Evolutionary conservation across 2,797 vertebrate genomes (phyloP).

Genomic region (Acrossocheilus fasciatus): DNA sequence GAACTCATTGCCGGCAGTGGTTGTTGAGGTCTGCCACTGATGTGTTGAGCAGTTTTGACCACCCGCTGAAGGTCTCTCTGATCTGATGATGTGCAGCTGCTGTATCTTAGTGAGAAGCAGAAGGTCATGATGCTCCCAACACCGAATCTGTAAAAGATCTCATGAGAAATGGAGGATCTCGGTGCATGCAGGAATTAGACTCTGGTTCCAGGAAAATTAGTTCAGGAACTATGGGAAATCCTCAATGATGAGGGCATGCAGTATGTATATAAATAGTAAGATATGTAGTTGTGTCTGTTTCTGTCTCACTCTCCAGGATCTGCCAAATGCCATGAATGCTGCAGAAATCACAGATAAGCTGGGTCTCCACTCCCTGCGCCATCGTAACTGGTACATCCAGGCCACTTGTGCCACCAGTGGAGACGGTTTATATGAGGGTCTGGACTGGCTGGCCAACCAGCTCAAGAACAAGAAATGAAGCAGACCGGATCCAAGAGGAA

Average conservation of each 20-base stretch:
- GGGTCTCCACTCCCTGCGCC: conserved; percentile 93
- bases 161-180: conserved; percentile 9
- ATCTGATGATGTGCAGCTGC: conserved; percentile 37
- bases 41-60: conserved; percentile 30
- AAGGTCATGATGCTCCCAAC: conserved; percentile 30
- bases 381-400: conserved; percentile 98
- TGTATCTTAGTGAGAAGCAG: conserved; percentile 34
- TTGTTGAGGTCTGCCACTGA: conserved; percentile 32
- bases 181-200: background rate
- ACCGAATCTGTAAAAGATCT: conserved; percentile 18
- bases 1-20: conserved; percentile 24
- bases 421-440: conserved; percentile 93
- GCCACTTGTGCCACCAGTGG: conserved; percentile 97
- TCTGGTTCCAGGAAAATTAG: background rate
- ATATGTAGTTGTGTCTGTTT: background rate
- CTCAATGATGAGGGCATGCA: conserved; percentile 1
- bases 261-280: background rate
- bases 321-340: conserved; percentile 97
- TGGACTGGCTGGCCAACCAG: conserved; percentile 98
- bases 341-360: conserved; percentile 98
- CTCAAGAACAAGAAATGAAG: conserved; percentile 98
- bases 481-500: conserved; percentile 23
- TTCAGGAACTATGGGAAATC: background rate
- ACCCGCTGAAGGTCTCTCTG: conserved; percentile 34
- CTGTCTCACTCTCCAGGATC: conserved; percentile 78